Evolutionary conservation across 2,888 invertebrate species (phyloP).

Genomic region (Cyaniris semiargus): DNA sequence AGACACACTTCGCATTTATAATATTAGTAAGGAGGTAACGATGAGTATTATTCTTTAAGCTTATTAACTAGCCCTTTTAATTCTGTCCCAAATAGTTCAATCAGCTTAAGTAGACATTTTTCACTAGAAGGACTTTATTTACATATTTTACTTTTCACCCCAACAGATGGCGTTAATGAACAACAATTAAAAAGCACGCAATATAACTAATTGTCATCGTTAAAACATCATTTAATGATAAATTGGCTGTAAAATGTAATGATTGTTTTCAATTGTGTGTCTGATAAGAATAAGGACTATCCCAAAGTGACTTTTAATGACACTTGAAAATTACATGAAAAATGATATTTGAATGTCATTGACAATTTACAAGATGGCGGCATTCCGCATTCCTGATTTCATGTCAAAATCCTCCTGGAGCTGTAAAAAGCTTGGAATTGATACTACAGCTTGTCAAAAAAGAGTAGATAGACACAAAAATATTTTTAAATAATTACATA

Average conservation of each 20-base stretch:
- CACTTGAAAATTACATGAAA: neutral
- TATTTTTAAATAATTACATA: too few species aligned
- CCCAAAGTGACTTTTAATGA: neutral
- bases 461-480: too few species aligned
- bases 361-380: too few species aligned
- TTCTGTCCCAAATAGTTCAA: neutral
- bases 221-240: neutral
- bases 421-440: too few species aligned
- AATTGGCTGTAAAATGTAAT: neutral
- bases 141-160: neutral
- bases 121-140: neutral
- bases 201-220: neutral
- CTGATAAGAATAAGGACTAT: neutral
- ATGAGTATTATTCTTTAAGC: too few species aligned
- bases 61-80: neutral
- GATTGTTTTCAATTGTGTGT: neutral
- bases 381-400: too few species aligned
- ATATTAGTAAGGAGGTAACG: too few species aligned
- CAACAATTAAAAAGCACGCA: slow-evolving; percentile 8
- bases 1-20: too few species aligned
- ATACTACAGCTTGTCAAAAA: too few species aligned
- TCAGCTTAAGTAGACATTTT: neutral
- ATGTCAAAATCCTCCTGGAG: too few species aligned
- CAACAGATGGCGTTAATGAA: slow-evolving; percentile 4
- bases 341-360: neutral